Evolutionary conservation across 2,113 vertebrate genomes (phyloP).

Genomic region (Macquaria ambigua): DNA sequence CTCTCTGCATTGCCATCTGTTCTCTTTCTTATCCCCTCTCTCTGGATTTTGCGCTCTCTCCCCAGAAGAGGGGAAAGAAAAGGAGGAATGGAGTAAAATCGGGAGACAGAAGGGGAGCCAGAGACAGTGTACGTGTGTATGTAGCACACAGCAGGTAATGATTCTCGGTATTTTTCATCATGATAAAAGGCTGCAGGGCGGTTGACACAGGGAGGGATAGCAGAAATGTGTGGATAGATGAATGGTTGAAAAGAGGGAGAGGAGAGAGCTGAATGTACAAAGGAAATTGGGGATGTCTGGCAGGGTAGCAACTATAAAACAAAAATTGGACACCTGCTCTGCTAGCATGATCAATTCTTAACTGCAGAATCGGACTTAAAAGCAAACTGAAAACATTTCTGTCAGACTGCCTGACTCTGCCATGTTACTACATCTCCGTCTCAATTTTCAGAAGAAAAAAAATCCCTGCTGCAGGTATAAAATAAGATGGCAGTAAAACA

Average conservation of each 20-base stretch:
- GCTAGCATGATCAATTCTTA: constrained; percentile 4
- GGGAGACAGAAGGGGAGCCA: constrained; percentile 11
- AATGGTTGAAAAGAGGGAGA: constrained; percentile 22
- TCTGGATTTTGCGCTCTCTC: constrained; percentile 32
- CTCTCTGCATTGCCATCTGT: constrained; percentile 40
- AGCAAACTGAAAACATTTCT: constrained; percentile 1
- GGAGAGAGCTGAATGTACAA: background rate
- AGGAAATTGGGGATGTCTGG: constrained; percentile 17
- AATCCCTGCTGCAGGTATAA: background rate
- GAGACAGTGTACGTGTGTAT: constrained; percentile 17
- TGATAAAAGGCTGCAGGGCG: constrained; percentile 44
- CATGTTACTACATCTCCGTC: background rate
- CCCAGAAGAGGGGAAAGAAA: constrained; percentile 17
- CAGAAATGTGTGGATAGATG: constrained; percentile 43
- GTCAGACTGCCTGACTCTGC: background rate
- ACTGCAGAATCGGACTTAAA: constrained; percentile 10
- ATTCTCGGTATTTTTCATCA: constrained; percentile 50
- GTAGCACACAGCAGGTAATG: constrained; percentile 58
- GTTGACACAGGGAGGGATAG: constrained; percentile 9
- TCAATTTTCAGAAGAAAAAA: background rate
- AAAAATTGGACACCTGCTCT: constrained; percentile 20
- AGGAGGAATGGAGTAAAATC: constrained; percentile 20
- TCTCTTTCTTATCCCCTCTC: constrained; percentile 30
- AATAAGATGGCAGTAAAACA: constrained; percentile 17
- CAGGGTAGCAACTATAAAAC: constrained; percentile 16